These are phyloP conservation scores for Mystacides longicornis DNA, from an alignment of 2,888 invertebrate genomes.

Conservation along the genomic window DNA sequence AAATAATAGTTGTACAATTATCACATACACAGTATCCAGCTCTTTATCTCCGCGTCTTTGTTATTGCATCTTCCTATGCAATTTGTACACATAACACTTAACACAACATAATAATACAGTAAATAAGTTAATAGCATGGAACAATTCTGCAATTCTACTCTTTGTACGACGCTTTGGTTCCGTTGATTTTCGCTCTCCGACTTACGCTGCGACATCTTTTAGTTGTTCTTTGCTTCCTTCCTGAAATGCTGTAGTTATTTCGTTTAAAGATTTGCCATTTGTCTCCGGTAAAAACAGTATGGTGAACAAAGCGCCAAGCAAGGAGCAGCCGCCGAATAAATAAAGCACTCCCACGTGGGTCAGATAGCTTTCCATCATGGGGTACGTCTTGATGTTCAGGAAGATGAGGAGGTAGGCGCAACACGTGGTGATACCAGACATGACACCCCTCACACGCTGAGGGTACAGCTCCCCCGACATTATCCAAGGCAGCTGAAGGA, in stretches of 20 bases:
- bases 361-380: constrained; percentile 49
- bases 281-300: constrained; percentile 60
- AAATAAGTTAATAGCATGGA: no score
- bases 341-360: constrained; percentile 59
- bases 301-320: constrained; percentile 55
- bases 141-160: no score
- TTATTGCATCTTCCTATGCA: no score
- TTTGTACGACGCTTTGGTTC: no score
- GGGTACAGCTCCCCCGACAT: constrained; percentile 69
- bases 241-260: constrained; percentile 59
- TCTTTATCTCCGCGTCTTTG: no score
- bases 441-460: constrained; percentile 57
- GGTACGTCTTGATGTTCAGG: constrained; percentile 63
- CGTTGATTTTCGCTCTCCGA: no score
- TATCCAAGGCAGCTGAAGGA: constrained; percentile 66
- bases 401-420: constrained; percentile 64
- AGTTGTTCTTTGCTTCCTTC: no score
- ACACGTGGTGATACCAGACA: constrained; percentile 63
- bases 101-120: no score
- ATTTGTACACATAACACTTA: no score
- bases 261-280: constrained; percentile 57
- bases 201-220: no score
- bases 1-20: no score
- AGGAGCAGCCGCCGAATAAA: constrained; percentile 53
- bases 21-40: no score